A percentile compares a stretch with the other conserved stretches of the same genome.
phyloP scores from a whole-genome alignment of 2,113 vertebrate species.

The Mobula birostris region DNA sequence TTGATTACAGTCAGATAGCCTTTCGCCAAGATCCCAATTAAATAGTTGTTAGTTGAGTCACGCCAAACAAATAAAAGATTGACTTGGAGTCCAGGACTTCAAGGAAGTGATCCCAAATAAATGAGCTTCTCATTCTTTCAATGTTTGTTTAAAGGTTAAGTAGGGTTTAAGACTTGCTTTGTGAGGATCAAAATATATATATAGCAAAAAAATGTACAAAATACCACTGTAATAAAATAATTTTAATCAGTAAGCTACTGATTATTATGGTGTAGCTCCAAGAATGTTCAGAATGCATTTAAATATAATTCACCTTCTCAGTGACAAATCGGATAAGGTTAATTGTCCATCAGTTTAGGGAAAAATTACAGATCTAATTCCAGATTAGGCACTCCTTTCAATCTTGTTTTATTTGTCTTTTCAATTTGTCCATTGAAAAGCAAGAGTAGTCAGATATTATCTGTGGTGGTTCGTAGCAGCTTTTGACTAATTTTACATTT shows the following conservation, averaged over 20 bases:
- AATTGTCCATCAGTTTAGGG: neutral
- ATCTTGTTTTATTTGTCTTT: neutral
- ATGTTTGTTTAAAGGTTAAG: neutral
- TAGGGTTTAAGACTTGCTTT: neutral
- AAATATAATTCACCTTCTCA: neutral
- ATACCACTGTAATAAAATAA: neutral
- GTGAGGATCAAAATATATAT: neutral
- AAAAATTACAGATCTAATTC: neutral
- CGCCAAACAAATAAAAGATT: neutral
- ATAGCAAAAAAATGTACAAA: neutral
- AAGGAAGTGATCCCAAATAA: neutral
- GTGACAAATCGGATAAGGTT: neutral
- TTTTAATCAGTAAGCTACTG: neutral
- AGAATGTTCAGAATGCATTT: neutral
- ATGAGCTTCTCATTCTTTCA: neutral
- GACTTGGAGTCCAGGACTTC: neutral
- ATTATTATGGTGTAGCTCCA: neutral
- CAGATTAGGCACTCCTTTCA: neutral
- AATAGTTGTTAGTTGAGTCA: neutral
- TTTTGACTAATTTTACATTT: neutral
- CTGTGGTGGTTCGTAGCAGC: neutral
- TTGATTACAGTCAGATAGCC: neutral
- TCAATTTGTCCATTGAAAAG: neutral
- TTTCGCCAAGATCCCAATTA: slow-evolving; percentile 9
- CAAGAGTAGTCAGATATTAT: neutral